Percentiles rank a stretch among this genome's conserved stretches.
phyloP scores from a whole-genome alignment of 2,113 vertebrate genomes.

The Carassius gibelio region DNA sequence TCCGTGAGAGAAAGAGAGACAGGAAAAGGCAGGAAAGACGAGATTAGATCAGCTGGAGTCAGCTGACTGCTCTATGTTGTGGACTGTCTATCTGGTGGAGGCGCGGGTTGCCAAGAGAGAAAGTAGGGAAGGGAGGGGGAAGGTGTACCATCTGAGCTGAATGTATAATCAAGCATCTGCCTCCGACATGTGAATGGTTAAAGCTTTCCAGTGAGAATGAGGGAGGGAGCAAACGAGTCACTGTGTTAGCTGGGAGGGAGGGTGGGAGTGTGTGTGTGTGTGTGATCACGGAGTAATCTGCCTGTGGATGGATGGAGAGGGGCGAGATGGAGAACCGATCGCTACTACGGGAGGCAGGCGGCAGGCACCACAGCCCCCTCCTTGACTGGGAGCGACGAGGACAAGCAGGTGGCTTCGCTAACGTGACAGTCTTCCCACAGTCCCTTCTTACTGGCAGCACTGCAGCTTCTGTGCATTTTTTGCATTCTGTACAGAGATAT shows the following conservation, averaged over 20 bases:
- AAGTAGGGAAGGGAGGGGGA: slow-evolving; percentile 58
- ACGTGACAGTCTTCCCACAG: slow-evolving; percentile 67
- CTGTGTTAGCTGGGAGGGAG: slow-evolving; percentile 6
- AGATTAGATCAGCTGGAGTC: slow-evolving; percentile 72
- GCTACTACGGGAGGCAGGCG: slow-evolving; percentile 68
- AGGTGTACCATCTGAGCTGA: slow-evolving; percentile 81
- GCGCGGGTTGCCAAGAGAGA: neutral
- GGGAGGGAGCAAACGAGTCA: slow-evolving; percentile 52
- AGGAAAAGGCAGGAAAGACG: slow-evolving; percentile 56
- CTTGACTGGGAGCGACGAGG: slow-evolving; percentile 69
- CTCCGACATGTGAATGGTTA: slow-evolving; percentile 87
- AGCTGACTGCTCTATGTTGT: slow-evolving; percentile 81
- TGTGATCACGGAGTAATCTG: slow-evolving; percentile 39
- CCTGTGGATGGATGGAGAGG: slow-evolving; percentile 50
- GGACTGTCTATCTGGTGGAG: slow-evolving; percentile 64
- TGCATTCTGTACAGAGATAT: slow-evolving; percentile 56
- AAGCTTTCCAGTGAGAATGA: slow-evolving; percentile 61
- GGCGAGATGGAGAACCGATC: slow-evolving; percentile 70
- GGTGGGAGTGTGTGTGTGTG: slow-evolving; percentile 11
- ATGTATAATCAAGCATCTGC: slow-evolving; percentile 88
- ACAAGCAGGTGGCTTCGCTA: slow-evolving; percentile 71
- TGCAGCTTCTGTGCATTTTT: slow-evolving; percentile 84
- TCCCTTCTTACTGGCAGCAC: slow-evolving; percentile 66
- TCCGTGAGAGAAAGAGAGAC: slow-evolving; percentile 41
- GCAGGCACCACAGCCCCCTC: slow-evolving; percentile 60